Evolutionary conservation across 2,888 invertebrate species (phyloP), one percentile per base, ranked within the genome.

Genomic region (Drosophila ochracea): DNA sequence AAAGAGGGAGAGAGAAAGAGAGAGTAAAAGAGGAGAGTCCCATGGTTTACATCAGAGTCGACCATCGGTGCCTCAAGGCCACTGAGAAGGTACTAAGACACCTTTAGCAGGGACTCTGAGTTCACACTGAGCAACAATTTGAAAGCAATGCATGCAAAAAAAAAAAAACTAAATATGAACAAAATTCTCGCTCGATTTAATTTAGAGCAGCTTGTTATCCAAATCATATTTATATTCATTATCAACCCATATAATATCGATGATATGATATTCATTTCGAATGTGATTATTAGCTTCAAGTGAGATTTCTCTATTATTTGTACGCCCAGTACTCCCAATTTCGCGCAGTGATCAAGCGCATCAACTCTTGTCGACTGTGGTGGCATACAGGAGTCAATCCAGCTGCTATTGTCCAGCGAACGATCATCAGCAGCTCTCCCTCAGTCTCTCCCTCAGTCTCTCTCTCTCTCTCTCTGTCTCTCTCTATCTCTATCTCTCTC

Each of bases 321-420:
- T 25, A 9, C 9, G 25, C 25, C 16, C 25, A 16, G 47, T 25
- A 25, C 16, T 47, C 25, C 13, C 47, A 9, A 47, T 47, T 47
- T 25, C 1, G 47, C 25, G 47, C 47, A 47, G 16, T 47, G 16
- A 16, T 25, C 25, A 4, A 9, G 47, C 47, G 10, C 35, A 39
- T 39, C 19, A 39, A 39, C 19, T 25, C 16, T 16, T 25, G 25
- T 25, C 25, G 21, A 10, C 35, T 6, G 37, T 37, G 37, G 13
- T 37, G 37, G 13, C 43, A 7, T 19, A 7, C 28, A 3, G 39
- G 10, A 55, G 16, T 47, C 57, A 33, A 74, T 62, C 41, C 68
- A 59, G 35, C 13, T 49, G 47, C 2, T 43, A 5, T 43, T 43
- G 21, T 41, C 21, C 41, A 21, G 21, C 21, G 47, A 4, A 16